These are phyloP conservation scores for Amphimallon solstitiale DNA, from an alignment of 2,888 invertebrate species.

Conservation along the genomic window DNA sequence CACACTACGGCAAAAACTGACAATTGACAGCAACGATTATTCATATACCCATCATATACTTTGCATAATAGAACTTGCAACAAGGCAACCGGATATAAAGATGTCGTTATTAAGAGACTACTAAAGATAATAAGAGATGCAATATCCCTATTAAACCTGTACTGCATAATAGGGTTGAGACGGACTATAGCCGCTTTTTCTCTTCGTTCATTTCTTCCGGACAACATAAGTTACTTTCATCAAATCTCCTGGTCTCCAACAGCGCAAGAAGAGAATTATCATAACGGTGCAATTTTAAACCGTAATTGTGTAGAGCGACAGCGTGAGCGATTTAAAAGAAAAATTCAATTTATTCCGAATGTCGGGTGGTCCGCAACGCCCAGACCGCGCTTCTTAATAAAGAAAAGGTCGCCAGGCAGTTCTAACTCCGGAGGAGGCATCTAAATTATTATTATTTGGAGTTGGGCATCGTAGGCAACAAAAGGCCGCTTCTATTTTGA, in stretches of 20 bases:
- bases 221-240: conserved; percentile 14
- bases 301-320: neutral
- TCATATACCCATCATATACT: no score
- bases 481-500: conserved; percentile 20
- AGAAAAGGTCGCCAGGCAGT: neutral
- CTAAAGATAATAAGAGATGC: no score
- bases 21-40: no score
- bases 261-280: conserved; percentile 8
- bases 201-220: neutral
- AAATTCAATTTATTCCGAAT: conserved; percentile 25
- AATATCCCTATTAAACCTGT: no score
- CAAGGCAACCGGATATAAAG: no score
- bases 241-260: neutral
- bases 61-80: no score
- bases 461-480: conserved; percentile 20
- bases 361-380: neutral
- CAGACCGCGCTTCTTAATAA: conserved; percentile 2
- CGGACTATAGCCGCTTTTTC: no score
- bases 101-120: no score
- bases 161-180: no score
- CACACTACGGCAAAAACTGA: no score
- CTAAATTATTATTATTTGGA: conserved; percentile 26
- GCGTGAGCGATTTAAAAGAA: conserved; percentile 21
- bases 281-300: conserved; percentile 19
- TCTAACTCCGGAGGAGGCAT: neutral